Conservation (phyloP, 2,888 invertebrate genomes). For the Drosophila macrothrix region DNA sequence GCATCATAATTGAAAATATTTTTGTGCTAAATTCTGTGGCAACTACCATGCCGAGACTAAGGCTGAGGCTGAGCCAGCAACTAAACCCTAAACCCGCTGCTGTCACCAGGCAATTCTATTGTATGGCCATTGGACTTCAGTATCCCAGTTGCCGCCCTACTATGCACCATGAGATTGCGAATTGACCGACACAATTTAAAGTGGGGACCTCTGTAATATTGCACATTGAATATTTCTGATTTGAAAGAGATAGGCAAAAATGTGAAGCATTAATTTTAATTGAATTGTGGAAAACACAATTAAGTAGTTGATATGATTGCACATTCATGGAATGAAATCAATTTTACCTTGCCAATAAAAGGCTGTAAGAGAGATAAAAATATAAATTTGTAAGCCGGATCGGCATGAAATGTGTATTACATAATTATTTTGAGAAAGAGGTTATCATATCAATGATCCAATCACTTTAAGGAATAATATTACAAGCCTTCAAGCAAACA, state of each 20-base stretch:
- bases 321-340: neutral
- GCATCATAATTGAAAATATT: slow-evolving; percentile 80
- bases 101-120: slow-evolving; percentile 66
- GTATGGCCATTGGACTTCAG: slow-evolving; percentile 55
- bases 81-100: slow-evolving; percentile 35
- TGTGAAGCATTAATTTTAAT: slow-evolving; percentile 8
- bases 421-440: neutral
- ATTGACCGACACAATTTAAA: slow-evolving; percentile 7
- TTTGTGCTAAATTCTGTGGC: slow-evolving; percentile 71
- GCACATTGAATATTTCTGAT: slow-evolving; percentile 32
- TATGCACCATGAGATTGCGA: slow-evolving; percentile 11
- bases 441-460: neutral
- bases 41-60: slow-evolving; percentile 16
- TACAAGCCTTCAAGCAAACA: neutral
- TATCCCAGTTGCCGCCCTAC: slow-evolving; percentile 16
- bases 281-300: neutral
- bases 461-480: neutral
- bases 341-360: neutral
- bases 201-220: neutral
- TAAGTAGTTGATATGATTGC: neutral
- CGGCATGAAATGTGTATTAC: neutral
- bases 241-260: slow-evolving; percentile 17
- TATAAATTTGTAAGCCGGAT: neutral
- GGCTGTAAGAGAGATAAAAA: neutral
- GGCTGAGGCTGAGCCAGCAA: slow-evolving; percentile 16